A percentile compares a stretch with the other conserved stretches of the same genome.
These are phyloP conservation scores for Hydrochoerus hydrochaeris DNA, from an alignment of 2,113 vertebrate species.

Conservation along the genomic window DNA sequence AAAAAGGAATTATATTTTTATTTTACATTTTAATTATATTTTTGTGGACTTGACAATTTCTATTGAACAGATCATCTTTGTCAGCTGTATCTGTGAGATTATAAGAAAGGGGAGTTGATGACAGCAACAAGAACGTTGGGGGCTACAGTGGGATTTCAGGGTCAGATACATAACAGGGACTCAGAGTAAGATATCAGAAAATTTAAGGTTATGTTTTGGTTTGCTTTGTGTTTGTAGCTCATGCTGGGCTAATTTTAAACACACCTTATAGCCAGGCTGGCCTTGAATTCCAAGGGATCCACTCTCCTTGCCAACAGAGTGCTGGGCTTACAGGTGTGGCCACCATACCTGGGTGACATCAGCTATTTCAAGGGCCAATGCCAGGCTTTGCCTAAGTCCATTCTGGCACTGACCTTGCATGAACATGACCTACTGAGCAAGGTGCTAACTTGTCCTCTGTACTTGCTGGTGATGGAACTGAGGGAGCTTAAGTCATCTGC, in stretches of 20 bases:
- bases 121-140: neutral
- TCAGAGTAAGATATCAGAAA: neutral
- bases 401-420: too few species aligned
- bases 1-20: neutral
- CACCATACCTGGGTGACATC: neutral
- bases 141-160: neutral
- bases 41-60: neutral
- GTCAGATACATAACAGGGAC: neutral
- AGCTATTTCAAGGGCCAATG: neutral
- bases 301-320: neutral
- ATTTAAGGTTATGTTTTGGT: neutral
- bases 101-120: neutral
- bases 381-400: neutral
- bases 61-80: neutral
- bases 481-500: neutral
- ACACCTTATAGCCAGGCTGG: neutral
- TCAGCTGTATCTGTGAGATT: neutral
- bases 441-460: neutral
- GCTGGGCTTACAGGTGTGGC: neutral
- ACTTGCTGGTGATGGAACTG: neutral
- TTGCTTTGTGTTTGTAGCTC: neutral
- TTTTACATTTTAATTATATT: neutral
- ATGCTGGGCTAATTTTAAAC: neutral
- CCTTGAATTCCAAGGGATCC: neutral
- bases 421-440: neutral